Conservation (phyloP, 30 jellyfish, hydroid and myxozoan genomes). For the Hydractinia echinata region DNA sequence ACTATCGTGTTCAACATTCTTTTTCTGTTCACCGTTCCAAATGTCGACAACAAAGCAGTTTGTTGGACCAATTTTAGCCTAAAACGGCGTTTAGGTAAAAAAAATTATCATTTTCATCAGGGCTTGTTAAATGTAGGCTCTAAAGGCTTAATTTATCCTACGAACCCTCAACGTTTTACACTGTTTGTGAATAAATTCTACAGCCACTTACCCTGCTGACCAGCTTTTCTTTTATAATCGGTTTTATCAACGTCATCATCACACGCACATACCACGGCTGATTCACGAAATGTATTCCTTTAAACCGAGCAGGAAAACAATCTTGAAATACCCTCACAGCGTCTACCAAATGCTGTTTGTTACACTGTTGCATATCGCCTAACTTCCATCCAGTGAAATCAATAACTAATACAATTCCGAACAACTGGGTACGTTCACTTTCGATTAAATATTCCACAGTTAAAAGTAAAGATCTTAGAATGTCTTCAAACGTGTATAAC, state of each 20-base stretch:
- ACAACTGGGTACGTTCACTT: constrained; percentile 79
- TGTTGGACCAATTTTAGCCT: no score
- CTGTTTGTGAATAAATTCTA: no score
- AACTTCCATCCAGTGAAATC: constrained; percentile 85
- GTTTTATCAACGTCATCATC: constrained; percentile 57
- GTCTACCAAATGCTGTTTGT: constrained; percentile 69
- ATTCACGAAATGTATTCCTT: constrained; percentile 81
- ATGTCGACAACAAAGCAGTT: no score
- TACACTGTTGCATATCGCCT: constrained; percentile 53
- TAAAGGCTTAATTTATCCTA: no score
- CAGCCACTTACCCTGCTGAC: constrained; percentile 63
- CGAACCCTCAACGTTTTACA: no score
- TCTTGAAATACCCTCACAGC: constrained; percentile 89
- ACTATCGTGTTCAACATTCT: no score
- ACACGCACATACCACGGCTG: constrained; percentile 89
- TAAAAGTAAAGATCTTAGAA: constrained; percentile 55
- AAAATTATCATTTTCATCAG: no score
- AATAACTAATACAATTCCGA: constrained; percentile 70
- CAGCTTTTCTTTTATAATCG: constrained; percentile 63
- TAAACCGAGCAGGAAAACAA: constrained; percentile 87
- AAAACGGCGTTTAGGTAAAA: no score
- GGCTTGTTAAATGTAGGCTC: no score
- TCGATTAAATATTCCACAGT: constrained; percentile 82
- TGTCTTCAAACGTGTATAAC: constrained; percentile 74
- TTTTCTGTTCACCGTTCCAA: no score